A percentile compares a stretch with the other conserved stretches of the same genome.
These are phyloP conservation scores for Procambarus clarkii DNA, from an alignment of 1,140 invertebrate genomes.

Conservation along the genomic window DNA sequence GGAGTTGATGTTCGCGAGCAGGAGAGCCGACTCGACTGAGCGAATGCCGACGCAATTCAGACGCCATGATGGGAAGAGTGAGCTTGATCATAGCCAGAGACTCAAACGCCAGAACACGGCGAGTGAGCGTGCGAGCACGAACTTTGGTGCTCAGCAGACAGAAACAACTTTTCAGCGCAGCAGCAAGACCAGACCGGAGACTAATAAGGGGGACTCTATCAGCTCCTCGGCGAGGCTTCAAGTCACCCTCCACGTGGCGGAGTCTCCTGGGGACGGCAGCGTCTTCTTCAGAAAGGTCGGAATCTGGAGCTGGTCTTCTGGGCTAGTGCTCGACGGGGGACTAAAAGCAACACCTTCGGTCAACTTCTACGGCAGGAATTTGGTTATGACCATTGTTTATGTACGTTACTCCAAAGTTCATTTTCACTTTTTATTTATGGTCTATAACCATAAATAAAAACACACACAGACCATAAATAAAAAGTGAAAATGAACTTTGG, in stretches of 20 bases:
- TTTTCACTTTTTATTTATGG: no score
- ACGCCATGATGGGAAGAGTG: no score
- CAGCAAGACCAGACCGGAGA: not conserved
- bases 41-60: no score
- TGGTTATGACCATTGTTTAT: slow-evolving; percentile 27
- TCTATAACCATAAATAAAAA: no score
- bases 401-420: not conserved
- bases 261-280: not conserved
- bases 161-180: not conserved
- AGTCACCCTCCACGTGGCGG: not conserved
- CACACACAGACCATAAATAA: not conserved
- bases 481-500: not conserved
- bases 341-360: not conserved
- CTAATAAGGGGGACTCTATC: not conserved
- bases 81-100: no score
- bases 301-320: not conserved
- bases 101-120: no score
- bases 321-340: not conserved
- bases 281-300: not conserved
- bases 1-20: no score
- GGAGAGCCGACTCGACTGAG: no score
- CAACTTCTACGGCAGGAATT: not conserved
- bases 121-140: no score
- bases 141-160: not conserved
- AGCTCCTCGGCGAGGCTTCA: not conserved